Evolutionary conservation across 2,113 vertebrate genomes (phyloP).

Genomic region (Dinomys branickii): DNA sequence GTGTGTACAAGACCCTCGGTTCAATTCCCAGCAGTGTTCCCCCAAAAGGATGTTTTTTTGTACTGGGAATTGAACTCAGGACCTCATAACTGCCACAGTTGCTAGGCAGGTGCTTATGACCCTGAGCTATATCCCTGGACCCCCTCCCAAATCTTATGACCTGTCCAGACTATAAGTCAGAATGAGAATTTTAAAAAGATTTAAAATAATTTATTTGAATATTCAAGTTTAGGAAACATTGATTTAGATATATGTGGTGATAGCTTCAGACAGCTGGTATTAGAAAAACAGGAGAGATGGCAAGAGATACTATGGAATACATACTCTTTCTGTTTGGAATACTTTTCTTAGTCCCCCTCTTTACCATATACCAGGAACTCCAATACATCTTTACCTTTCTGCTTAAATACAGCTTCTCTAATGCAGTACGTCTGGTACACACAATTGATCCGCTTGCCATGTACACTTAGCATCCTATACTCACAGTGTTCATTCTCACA

Average conservation of each 20-base stretch:
- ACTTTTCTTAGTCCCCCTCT: not conserved
- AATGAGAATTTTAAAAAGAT: constrained; percentile 21
- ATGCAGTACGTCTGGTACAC: not conserved
- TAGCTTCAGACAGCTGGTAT: constrained; percentile 28
- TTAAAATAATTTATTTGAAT: constrained; percentile 2
- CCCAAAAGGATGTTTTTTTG: not conserved
- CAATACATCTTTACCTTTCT: not conserved
- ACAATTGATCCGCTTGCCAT: not conserved
- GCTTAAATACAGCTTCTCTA: not conserved
- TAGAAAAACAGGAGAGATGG: constrained; percentile 4
- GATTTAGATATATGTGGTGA: not conserved
- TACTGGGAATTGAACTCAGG: too few species aligned
- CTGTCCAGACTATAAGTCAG: not conserved
- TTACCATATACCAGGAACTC: not conserved
- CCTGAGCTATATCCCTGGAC: too few species aligned
- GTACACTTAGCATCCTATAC: not conserved
- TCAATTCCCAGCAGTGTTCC: not conserved
- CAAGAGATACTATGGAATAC: not conserved
- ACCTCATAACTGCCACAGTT: too few species aligned
- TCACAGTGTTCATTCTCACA: not conserved
- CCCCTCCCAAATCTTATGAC: not conserved
- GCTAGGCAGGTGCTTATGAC: too few species aligned
- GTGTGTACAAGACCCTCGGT: not conserved
- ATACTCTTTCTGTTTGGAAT: not conserved
- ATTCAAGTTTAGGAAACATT: constrained; percentile 11